Evolutionary conservation across 2,797 vertebrate genomes (phyloP), one percentile per base, ranked within the genome.

Genomic region (Melopsittacus undulatus): DNA sequence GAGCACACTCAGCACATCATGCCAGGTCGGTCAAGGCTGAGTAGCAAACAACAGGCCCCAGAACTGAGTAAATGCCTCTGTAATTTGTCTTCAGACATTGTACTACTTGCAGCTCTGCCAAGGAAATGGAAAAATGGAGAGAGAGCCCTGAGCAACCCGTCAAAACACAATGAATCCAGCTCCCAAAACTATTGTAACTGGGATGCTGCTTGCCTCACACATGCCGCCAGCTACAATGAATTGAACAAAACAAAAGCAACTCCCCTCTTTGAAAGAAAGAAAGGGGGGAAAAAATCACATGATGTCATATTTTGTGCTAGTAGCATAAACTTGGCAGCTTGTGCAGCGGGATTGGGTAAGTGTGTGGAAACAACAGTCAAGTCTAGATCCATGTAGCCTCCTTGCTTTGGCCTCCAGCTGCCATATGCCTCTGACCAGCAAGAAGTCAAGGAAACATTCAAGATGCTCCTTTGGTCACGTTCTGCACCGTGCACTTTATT

Each of bases 51-150:
- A 94, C 96, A 92, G 95, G 95, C 93, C 96, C 94, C 95, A 91
- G 83, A 49, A 86, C 84, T 90, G 97, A 88, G 97, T 93, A 97
- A 96, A 95, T 64, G 94, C 87, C 94, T 96, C 97, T 97, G 92
- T 97, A 69, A 83, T 90, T 93, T 95, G 92, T 96, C 92, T 96
- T 94, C 80, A 95, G 94, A 94, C 59, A 61, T 72, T 92, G 81
- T 52, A 34, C 81, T 77, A 83, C 96, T 80, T 80, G 90, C 92
- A 96, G 91, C 81, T 90, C 68, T 89, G 97, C 96, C 91, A 95
- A 90, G 93, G 94, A 95, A 93, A 95, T 95, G 84, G 86, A 95
- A 97, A 97, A 96, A 92, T 52, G 78, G 45, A 69, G 89, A n/a
- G 49, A 74, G 67, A 49, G 72, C 95, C 94, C 68, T 78, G 82